Percentiles rank a stretch among this genome's conserved stretches.
These are phyloP conservation scores for Mayetiola destructor DNA, from an alignment of 2,888 invertebrate species.

Conservation along the genomic window DNA sequence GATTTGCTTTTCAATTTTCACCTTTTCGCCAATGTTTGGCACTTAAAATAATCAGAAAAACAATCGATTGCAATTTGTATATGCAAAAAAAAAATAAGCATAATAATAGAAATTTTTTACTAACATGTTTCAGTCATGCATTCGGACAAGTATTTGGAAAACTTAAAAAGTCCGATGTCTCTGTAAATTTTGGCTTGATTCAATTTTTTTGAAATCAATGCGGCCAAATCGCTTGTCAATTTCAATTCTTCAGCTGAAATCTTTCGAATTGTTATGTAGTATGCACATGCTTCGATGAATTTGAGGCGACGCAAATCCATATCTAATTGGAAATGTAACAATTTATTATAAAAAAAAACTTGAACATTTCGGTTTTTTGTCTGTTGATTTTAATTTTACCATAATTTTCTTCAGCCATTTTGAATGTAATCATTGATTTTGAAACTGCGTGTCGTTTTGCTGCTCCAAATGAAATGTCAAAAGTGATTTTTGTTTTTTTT, in stretches of 20 bases:
- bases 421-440: too few relatives aligned
- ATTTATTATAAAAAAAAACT: too few relatives aligned
- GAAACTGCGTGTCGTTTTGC: too few relatives aligned
- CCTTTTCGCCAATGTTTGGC: not conserved
- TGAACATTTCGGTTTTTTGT: too few relatives aligned
- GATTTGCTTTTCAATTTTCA: too few relatives aligned
- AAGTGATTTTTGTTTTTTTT: too few relatives aligned
- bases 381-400: too few relatives aligned
- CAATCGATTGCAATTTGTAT: not conserved
- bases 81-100: not conserved
- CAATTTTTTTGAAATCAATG: not conserved
- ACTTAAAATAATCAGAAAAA: not conserved
- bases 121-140: not conserved
- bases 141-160: not conserved
- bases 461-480: too few relatives aligned
- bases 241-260: not conserved
- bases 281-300: conserved; percentile 9
- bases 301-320: not conserved
- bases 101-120: too few relatives aligned
- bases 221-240: not conserved
- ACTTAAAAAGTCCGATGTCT: not conserved
- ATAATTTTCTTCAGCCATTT: not conserved
- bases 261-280: not conserved
- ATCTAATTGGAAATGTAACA: too few relatives aligned
- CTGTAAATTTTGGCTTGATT: not conserved